Conservation (phyloP, 2,888 invertebrate species). For the Geotrupes spiniger region DNA sequence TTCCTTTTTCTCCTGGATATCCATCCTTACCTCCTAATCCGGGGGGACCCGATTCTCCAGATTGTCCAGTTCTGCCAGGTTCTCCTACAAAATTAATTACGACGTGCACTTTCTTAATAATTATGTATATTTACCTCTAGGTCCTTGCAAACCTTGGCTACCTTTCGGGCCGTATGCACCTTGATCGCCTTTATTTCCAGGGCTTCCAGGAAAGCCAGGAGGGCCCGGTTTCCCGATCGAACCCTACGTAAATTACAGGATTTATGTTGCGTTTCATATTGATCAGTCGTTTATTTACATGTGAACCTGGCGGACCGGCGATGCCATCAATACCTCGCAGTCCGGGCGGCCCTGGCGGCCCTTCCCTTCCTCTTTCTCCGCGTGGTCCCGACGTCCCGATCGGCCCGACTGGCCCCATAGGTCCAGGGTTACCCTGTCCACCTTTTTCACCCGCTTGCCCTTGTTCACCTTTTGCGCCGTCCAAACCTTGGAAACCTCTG, state of each 20-base stretch:
- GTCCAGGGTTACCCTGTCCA: conserved; percentile 62
- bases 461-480: conserved; percentile 79
- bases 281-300: conserved; percentile 62
- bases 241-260: too few relatives aligned
- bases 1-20: conserved; percentile 76
- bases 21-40: conserved; percentile 81
- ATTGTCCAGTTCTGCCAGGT: conserved; percentile 72
- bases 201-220: conserved; percentile 80
- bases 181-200: conserved; percentile 78
- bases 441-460: conserved; percentile 77
- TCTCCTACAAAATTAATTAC: conserved; percentile 58
- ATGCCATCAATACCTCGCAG: conserved; percentile 77
- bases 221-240: conserved; percentile 78
- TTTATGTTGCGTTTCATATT: too few relatives aligned
- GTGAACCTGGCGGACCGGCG: conserved; percentile 72
- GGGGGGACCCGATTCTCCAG: conserved; percentile 72
- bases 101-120: too few relatives aligned
- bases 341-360: conserved; percentile 74
- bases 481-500: conserved; percentile 74
- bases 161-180: conserved; percentile 75
- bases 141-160: conserved; percentile 77
- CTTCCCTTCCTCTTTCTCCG: conserved; percentile 83
- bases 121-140: conserved; percentile 54
- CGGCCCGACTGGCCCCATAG: conserved; percentile 70
- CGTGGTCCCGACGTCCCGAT: conserved; percentile 74